Base-by-base conservation (phyloP, 2,113 vertebrate species). In the Andinoacara biseriatus region DNA sequence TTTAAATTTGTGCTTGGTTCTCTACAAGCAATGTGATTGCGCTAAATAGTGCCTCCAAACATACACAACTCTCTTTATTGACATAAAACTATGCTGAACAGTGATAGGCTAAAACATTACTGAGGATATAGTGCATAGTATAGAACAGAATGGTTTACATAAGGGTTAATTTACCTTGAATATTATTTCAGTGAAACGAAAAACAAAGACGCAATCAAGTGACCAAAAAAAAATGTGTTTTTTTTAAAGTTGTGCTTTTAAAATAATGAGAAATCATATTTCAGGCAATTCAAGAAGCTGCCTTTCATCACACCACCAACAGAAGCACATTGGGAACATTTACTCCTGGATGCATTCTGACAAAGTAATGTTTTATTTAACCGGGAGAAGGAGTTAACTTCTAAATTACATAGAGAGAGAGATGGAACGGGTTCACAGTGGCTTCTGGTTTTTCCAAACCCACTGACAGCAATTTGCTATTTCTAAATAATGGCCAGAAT, bases 391-490 rank as follows among this genome's bases (percentile, higher is more conserved):
- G 35, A 82, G 56, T 83, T 72, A 77, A 86, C 26, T 52, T 54
- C 58, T 82, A 84, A 88, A 90, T 83, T 85, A 81, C 76, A 81
- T 46, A 58, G 58, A 75, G 63, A 77, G 18, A 77, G 18, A 20
- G 10, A 29, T 10, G 60, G 49, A 26, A 72, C 29, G 24, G 6
- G 60, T 54, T 75, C 72, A 26, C 22, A 72, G 43, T 56, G 65
- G 62, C 74, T 69, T 85, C 80, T 52, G 77, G 38, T 90, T 78
- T 58, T 57, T 80, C 62, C 62, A 74, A 38, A 77, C 52, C 49
- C 65, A 75, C 76, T 38, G 7, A 82, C 61, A 76, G 43, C 76
- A 83, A 80, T 29, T 40, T 60, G 86, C 69, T 35, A 76, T 78
- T 87, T 87, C 67, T 58, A 54, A 74, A 80, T 62, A 86, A 81